Base-by-base conservation (phyloP, 2,888 invertebrate species). In the Acanthopleura granulata region DNA sequence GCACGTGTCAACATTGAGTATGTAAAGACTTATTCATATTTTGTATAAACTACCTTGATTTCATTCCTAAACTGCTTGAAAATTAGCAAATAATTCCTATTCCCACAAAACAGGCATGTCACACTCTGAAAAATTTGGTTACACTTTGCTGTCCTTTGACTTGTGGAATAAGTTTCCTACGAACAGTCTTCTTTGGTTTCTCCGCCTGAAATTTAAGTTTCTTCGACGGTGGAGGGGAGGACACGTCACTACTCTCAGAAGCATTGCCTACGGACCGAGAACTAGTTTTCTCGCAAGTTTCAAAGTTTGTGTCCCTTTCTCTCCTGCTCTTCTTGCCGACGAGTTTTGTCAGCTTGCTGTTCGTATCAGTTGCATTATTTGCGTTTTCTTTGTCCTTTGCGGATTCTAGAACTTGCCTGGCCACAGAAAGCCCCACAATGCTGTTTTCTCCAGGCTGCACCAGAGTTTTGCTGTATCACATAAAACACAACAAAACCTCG, bases 101-200 rank as follows among this genome's bases (percentile, higher is more conserved):
- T 40, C 9, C 3, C 40, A 40, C 9, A 3, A 6, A 40, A 40
- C 49, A 25, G 50, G 22, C 27, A 0, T 30, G 16, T 77, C 49
- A 85, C 29, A 84, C 78, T 73, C 84, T 79, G 73, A 85, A 84
- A 70, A 85, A 85, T 12, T 76, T 82, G 12, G 81, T 79, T 27
- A 85, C 62, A 25, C 81, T 80, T 74, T 84, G 82, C 75, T 86
- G 86, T 71, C 86, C 86, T 79, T 84, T 85, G 77, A 86, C 80
- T 75, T 83, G 86, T 18, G 86, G 84, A 72, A 86, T 66, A 22
- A 86, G 77, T 72, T 82, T 83, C 62, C 84, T 78, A 18, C 85
- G 73, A 72, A 82, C 82, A 30, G 72, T 72, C 49, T 83, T 78
- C 72, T 66, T 66, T 27, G 29, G 16, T 66, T 66, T 66, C 25